A percentile compares a stretch with the other conserved stretches of the same genome.
These are phyloP conservation scores for Plemyria rubiginata DNA, from an alignment of 2,888 invertebrate species.

Conservation along the genomic window DNA sequence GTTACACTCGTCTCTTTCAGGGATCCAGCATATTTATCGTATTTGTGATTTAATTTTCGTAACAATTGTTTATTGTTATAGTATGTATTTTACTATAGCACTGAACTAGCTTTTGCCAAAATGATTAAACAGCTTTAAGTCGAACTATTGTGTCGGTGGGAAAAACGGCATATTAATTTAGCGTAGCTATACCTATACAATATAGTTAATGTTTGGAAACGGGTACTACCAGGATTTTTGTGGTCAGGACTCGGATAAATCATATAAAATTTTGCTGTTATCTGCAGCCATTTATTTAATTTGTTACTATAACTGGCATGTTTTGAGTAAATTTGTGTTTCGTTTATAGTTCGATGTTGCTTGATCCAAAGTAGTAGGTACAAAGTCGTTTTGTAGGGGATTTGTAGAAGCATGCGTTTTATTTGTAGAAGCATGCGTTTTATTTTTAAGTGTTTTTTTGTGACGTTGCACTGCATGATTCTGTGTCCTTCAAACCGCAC, in stretches of 20 bases:
- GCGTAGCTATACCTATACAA: conserved; percentile 35
- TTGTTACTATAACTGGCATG: conserved; percentile 51
- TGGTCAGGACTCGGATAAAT: conserved; percentile 45
- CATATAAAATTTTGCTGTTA: conserved; percentile 70
- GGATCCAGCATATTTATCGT: conserved; percentile 51
- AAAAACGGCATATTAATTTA: conserved; percentile 30
- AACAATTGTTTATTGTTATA: conserved; percentile 28
- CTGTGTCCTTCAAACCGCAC: conserved; percentile 79
- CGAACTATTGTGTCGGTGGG: conserved; percentile 23
- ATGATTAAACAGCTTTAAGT: conserved; percentile 27
- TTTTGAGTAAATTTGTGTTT: conserved; percentile 35
- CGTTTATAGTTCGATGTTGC: conserved; percentile 45
- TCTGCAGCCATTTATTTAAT: conserved; percentile 53
- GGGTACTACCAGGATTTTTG: conserved; percentile 77
- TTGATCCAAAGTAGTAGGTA: conserved; percentile 32
- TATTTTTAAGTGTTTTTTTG: conserved; percentile 43
- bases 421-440: conserved; percentile 38
- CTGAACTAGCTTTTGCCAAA: conserved; percentile 27
- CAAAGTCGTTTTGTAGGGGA: conserved; percentile 31
- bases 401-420: conserved; percentile 37
- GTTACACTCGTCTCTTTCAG: conserved; percentile 53
- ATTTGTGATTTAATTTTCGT: conserved; percentile 19
- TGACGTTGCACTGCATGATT: conserved; percentile 66
- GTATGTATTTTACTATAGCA: conserved; percentile 30
- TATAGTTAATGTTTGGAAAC: conserved; percentile 53